Evolutionary conservation across 2,888 invertebrate genomes (phyloP), one percentile per base, ranked within the genome.

Genomic region (Sphaeridia pumilis): DNA sequence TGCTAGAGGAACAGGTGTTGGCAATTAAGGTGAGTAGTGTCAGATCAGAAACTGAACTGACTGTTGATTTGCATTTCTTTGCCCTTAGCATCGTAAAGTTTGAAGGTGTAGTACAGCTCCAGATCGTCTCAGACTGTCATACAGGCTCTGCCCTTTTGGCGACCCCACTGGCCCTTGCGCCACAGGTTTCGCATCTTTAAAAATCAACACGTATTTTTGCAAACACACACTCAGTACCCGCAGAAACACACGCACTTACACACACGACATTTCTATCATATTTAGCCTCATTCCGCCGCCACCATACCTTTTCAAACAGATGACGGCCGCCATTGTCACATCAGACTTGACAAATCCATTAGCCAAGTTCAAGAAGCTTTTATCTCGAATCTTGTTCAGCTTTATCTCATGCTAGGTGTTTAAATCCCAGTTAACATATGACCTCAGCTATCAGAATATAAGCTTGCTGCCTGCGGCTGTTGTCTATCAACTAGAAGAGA

Each of bases 81-180:
- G 64, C 64, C 64, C 64, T 64, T 64, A 63, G 64, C 64, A 61
- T 61, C 61, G 54, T 63, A 63, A 59, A 57, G 62, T 63, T 63
- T 60, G 59, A 59, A 56, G 57, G 56, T 56, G 63, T 63, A 63
- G 63, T 59, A 58, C 62, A 64, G 60, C 64, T 63, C 62, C 61
- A 59, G 62, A 61, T 60, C 64, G 64, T 51, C 51, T 51, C 51
- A 51, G 46, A 60, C 63, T 62, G 64, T 62, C 64, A 64, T 60
- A 49, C 58, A 63, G 61, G 61, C 64, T 61, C 58, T n/a, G 61
- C 59, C 62, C 61, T 45, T 60, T 63, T 59, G 62, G 59, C 59
- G 58, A 57, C 60, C 58, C 56, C 52, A 56, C 52, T 61, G 59
- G 59, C 59, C 52, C 55, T 55, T 57, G 55, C 55, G 60, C 63